Conservation (phyloP, 2,113 vertebrate species). For the Sphaerodactylus townsendi region DNA sequence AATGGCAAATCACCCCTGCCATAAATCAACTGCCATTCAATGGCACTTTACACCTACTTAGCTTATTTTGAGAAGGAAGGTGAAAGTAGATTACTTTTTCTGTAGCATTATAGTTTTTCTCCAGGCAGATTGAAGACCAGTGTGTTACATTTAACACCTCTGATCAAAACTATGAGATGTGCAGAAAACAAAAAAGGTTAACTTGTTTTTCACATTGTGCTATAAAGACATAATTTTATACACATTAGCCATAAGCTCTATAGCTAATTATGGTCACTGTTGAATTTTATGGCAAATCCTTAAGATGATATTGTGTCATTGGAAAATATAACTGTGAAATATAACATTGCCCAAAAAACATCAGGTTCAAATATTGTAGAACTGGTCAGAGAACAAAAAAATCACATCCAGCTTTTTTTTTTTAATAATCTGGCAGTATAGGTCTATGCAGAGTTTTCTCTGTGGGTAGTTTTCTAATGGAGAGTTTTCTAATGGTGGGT, state of each 20-base stretch:
- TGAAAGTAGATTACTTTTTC: not conserved
- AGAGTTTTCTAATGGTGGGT: no score
- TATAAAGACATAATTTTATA: not conserved
- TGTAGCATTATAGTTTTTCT: not conserved
- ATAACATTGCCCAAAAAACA: conserved; percentile 1
- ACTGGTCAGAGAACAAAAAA: not conserved
- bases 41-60: no score
- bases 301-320: not conserved
- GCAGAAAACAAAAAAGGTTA: not conserved
- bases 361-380: not conserved
- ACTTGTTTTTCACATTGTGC: conserved; percentile 1
- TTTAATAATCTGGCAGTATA: not conserved
- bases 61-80: not conserved
- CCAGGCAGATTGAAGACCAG: not conserved
- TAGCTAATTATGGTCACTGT: conserved; percentile 15
- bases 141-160: not conserved
- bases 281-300: not conserved
- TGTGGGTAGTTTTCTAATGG: no score
- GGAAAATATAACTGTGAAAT: conserved; percentile 22
- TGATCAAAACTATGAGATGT: not conserved
- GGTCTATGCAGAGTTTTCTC: no score
- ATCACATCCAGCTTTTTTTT: not conserved
- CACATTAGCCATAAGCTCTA: conserved; percentile 5
- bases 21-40: no score
- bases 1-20: no score